Percentiles rank a stretch among this genome's conserved stretches.
Evolutionary conservation across 2,888 invertebrate species (phyloP).

Genomic region (Pristionchus maxplancki): DNA sequence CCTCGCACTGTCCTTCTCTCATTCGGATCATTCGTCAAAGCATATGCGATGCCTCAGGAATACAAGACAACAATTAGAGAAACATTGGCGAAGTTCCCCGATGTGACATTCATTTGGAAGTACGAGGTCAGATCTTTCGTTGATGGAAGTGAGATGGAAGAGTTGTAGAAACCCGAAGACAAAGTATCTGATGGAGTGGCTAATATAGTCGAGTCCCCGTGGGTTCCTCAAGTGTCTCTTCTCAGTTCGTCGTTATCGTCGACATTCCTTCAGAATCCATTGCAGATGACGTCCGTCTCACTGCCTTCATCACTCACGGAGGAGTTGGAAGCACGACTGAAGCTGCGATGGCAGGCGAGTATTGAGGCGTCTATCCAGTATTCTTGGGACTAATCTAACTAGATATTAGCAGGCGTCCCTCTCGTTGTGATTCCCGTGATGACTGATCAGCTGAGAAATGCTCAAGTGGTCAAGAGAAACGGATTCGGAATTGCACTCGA

Average conservation of each 20-base stretch:
- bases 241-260: conserved; percentile 42
- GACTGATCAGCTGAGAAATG: conserved; percentile 79
- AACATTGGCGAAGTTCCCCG: conserved; percentile 56
- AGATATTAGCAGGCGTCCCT: conserved; percentile 74
- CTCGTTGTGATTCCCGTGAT: conserved; percentile 79
- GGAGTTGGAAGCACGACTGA: conserved; percentile 60
- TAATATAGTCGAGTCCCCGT: conserved; percentile 26
- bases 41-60: conserved; percentile 58
- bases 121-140: conserved; percentile 55
- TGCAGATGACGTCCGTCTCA: conserved; percentile 55
- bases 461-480: conserved; percentile 72
- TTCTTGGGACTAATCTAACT: background rate
- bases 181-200: background rate
- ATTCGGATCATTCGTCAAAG: conserved; percentile 63
- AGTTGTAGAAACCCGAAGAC: conserved; percentile 21
- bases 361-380: no score
- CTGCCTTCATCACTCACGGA: conserved; percentile 58
- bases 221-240: conserved; percentile 21
- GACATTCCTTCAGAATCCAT: background rate
- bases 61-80: conserved; percentile 56
- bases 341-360: conserved; percentile 53
- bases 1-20: conserved; percentile 56
- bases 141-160: background rate
- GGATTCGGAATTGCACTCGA: conserved; percentile 39
- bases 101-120: conserved; percentile 65